phyloP scores from a whole-genome alignment of 2,113 vertebrate species.

The Lepisosteus oculatus region DNA sequence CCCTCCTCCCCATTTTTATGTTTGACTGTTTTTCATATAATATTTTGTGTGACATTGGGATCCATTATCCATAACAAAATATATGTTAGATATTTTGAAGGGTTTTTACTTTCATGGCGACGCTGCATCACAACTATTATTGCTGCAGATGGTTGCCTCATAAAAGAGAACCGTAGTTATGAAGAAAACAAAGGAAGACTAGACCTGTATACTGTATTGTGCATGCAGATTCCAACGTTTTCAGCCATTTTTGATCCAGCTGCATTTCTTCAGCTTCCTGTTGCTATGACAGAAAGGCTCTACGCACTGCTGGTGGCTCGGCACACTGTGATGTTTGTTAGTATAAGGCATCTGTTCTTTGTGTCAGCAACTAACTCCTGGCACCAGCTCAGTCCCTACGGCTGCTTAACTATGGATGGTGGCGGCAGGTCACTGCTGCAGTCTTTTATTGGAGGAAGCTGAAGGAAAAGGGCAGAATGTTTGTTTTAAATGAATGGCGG shows the following conservation, averaged over 20 bases:
- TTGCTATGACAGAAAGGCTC: conserved; percentile 48
- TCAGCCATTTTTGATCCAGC: conserved; percentile 44
- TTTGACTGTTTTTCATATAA: too few species aligned
- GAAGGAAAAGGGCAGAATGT: conserved; percentile 21
- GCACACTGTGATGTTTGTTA: conserved; percentile 67
- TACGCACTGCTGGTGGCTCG: conserved; percentile 53
- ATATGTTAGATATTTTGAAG: too few species aligned
- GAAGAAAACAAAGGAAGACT: too few species aligned
- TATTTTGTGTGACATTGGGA: too few species aligned
- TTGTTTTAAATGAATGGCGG: background rate
- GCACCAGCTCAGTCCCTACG: conserved; percentile 39
- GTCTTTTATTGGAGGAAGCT: conserved; percentile 29
- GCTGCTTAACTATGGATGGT: conserved; percentile 38
- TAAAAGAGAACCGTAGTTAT: too few species aligned
- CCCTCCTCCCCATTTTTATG: too few species aligned
- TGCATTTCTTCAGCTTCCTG: conserved; percentile 54
- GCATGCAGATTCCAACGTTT: conserved; percentile 37
- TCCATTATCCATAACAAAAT: too few species aligned
- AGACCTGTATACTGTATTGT: conserved; percentile 14
- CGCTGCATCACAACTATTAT: too few species aligned
- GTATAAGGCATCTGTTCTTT: conserved; percentile 72
- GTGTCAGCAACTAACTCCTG: conserved; percentile 61
- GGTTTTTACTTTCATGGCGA: too few species aligned
- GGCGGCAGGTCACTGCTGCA: conserved; percentile 52
- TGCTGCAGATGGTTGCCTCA: too few species aligned